These are phyloP conservation scores for Onychorhynchus coronatus DNA, from an alignment of 2,113 vertebrate genomes.

Conservation along the genomic window DNA sequence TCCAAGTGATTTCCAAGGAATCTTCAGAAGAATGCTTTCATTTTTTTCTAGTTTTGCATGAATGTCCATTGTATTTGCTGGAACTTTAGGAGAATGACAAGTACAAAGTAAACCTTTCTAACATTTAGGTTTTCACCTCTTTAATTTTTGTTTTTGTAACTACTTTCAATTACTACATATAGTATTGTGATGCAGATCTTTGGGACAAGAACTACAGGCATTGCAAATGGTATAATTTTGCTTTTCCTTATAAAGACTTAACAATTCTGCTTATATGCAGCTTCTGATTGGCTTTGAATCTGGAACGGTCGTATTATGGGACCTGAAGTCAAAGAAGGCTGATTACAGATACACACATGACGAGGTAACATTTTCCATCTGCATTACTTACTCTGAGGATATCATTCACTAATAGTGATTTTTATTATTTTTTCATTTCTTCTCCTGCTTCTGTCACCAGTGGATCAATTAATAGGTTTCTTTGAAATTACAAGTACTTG, in stretches of 20 bases:
- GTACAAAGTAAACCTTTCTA: background rate
- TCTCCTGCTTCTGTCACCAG: background rate
- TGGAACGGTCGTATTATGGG: constrained; percentile 95
- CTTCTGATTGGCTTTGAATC: constrained; percentile 98
- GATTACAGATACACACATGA: constrained; percentile 98
- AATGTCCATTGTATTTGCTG: background rate
- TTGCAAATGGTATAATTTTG: background rate
- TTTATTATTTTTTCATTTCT: background rate
- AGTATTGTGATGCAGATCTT: background rate
- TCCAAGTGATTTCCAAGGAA: background rate
- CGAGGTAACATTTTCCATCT: constrained; percentile 81
- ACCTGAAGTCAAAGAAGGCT: constrained; percentile 98
- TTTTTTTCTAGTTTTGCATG: background rate
- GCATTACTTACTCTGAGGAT: background rate
- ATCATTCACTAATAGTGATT: background rate
- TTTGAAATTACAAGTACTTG: background rate
- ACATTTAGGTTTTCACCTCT: background rate
- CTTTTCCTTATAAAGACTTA: background rate
- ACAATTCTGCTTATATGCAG: constrained; percentile 72
- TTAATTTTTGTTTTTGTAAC: background rate
- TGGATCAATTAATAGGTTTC: background rate
- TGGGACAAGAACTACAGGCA: constrained; percentile 44
- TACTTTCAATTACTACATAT: background rate
- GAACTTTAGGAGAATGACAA: background rate
- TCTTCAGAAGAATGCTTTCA: background rate